Percentiles rank a stretch among this genome's conserved stretches.
Evolutionary conservation across 2,113 vertebrate genomes (phyloP).

Genomic region (Lichenostomus cassidix): DNA sequence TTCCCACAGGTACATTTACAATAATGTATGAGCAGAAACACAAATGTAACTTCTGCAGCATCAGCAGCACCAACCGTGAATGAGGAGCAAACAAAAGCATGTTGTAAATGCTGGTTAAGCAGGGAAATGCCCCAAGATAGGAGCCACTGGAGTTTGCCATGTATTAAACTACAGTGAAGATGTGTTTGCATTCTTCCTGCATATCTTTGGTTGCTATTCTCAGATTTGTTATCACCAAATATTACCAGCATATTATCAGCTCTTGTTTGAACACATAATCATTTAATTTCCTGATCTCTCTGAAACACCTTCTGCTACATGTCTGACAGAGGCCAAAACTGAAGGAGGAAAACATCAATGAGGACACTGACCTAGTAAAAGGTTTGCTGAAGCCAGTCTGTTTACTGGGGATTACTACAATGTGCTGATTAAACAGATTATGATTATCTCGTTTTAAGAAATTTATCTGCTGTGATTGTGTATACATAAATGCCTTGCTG

Average conservation of each 20-base stretch:
- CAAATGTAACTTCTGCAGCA: background rate
- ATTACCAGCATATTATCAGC: background rate
- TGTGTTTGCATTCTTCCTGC: background rate
- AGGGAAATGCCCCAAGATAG: background rate
- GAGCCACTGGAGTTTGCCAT: background rate
- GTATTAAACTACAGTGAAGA: background rate
- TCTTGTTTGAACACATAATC: background rate
- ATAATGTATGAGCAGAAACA: background rate
- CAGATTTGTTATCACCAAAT: background rate
- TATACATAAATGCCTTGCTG: background rate
- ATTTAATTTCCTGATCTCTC: background rate
- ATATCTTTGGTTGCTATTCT: background rate
- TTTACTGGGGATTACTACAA: background rate
- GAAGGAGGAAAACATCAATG: background rate
- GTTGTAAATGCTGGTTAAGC: background rate
- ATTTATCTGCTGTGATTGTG: conserved; percentile 20
- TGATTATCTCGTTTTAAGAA: conserved; percentile 35
- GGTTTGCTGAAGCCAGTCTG: background rate
- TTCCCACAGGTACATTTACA: background rate
- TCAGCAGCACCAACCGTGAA: background rate
- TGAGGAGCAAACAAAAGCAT: background rate
- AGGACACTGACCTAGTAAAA: conserved; percentile 19
- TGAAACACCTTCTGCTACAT: background rate
- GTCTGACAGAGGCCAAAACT: background rate
- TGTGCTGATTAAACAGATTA: conserved; percentile 42